phyloP scores from a whole-genome alignment of 2,113 vertebrate species.

The Dolichallabes microphthalmus region DNA sequence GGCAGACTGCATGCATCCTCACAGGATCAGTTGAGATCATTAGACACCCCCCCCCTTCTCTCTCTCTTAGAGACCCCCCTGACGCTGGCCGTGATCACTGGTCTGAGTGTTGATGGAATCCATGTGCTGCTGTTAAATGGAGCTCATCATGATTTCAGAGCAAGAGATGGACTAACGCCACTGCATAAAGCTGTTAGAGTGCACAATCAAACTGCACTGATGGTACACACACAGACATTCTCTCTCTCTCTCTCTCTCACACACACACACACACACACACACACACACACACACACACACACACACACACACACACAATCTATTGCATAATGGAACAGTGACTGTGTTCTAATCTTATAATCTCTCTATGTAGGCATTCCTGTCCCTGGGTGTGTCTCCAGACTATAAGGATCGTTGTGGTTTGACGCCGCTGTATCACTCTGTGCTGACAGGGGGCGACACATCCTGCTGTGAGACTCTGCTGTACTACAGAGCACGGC shows the following conservation, averaged over 20 bases:
- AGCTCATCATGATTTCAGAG: constrained; percentile 86
- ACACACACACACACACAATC: not conserved
- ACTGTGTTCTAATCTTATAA: not conserved
- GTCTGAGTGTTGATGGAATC: constrained; percentile 78
- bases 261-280: constrained; percentile 23
- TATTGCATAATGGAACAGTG: not conserved
- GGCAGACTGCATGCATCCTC: not conserved
- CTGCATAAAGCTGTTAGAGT: constrained; percentile 84
- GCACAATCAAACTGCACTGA: constrained; percentile 81
- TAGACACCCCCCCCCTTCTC: not conserved
- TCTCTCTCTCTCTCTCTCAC: too few relatives aligned
- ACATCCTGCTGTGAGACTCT: constrained; percentile 87
- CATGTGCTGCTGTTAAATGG: constrained; percentile 83
- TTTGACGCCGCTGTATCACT: constrained; percentile 88
- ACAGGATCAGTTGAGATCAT: too few relatives aligned
- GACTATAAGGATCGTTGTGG: constrained; percentile 88
- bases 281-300: constrained; percentile 36
- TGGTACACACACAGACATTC: constrained; percentile 68
- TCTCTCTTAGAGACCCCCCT: constrained; percentile 79
- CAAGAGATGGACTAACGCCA: constrained; percentile 82
- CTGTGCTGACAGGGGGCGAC: constrained; percentile 86
- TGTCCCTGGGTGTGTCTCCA: constrained; percentile 85
- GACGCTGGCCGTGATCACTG: constrained; percentile 77
- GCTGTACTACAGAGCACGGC: constrained; percentile 80
- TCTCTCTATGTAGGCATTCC: constrained; percentile 68